Percentiles rank a stretch among this genome's conserved stretches.
These are phyloP conservation scores for Microdon myrmicae DNA, from an alignment of 2,888 invertebrate species.

Conservation along the genomic window DNA sequence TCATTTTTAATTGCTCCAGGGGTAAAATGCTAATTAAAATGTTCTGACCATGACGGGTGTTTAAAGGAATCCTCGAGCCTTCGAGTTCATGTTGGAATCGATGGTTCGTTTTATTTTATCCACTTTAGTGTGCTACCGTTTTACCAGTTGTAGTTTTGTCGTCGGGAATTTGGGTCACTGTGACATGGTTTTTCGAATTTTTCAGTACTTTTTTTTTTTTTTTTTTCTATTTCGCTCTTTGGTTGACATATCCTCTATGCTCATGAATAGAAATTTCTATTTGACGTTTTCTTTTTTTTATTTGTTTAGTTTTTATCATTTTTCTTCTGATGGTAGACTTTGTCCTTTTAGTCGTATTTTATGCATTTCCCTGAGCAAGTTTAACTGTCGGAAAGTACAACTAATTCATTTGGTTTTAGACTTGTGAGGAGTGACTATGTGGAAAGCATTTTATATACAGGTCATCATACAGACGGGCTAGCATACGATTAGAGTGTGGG, in stretches of 20 bases:
- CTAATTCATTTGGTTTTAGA: conserved; percentile 34
- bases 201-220: conserved; percentile 17
- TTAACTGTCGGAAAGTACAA: conserved; percentile 19
- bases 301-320: too few relatives aligned
- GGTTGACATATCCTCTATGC: too few relatives aligned
- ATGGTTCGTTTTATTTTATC: not conserved
- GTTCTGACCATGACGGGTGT: conserved; percentile 40
- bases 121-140: conserved; percentile 7
- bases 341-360: too few relatives aligned
- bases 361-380: too few relatives aligned
- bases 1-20: conserved; percentile 35
- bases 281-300: too few relatives aligned
- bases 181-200: conserved; percentile 8
- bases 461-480: conserved; percentile 1
- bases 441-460: conserved; percentile 3
- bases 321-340: too few relatives aligned
- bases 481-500: not conserved
- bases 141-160: conserved; percentile 2
- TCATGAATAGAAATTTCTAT: too few relatives aligned
- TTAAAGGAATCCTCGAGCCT: conserved; percentile 25
- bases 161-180: too few relatives aligned
- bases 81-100: conserved; percentile 2
- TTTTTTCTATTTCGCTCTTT: too few relatives aligned
- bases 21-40: conserved; percentile 44
- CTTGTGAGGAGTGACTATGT: not conserved